Evolutionary conservation across 2,113 vertebrate species (phyloP).

Genomic region (Brachyistius frenatus): DNA sequence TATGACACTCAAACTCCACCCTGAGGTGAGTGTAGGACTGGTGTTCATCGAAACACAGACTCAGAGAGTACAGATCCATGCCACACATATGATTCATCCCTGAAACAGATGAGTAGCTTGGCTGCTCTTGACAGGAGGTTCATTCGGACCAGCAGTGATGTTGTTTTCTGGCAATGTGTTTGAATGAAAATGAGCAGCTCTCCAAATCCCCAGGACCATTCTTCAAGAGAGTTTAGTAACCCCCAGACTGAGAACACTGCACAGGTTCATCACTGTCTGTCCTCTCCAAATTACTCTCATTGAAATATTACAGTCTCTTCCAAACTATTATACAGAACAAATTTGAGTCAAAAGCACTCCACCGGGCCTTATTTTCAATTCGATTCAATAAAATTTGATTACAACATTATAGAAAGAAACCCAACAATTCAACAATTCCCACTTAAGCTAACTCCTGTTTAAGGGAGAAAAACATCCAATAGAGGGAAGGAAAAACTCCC

Average conservation of each 20-base stretch:
- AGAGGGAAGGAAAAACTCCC: too few species aligned
- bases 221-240: background rate
- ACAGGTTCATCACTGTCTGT: background rate
- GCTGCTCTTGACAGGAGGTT: constrained; percentile 21
- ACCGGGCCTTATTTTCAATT: too few species aligned
- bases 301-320: background rate
- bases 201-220: background rate
- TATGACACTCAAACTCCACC: background rate
- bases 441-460: too few species aligned
- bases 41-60: background rate
- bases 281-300: background rate
- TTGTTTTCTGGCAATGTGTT: background rate
- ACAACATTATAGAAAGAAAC: too few species aligned
- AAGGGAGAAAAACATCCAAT: too few species aligned
- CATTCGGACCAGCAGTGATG: background rate
- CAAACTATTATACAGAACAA: background rate
- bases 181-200: background rate
- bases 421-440: too few species aligned
- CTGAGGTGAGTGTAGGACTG: background rate
- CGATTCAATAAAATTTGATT: too few species aligned
- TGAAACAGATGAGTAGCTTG: background rate
- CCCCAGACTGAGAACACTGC: background rate
- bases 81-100: background rate
- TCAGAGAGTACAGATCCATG: background rate
- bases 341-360: background rate